Percentiles rank a stretch among this genome's conserved stretches.
Evolutionary conservation across 2,888 invertebrate species (phyloP).

Genomic region (Rhagonycha lutea): DNA sequence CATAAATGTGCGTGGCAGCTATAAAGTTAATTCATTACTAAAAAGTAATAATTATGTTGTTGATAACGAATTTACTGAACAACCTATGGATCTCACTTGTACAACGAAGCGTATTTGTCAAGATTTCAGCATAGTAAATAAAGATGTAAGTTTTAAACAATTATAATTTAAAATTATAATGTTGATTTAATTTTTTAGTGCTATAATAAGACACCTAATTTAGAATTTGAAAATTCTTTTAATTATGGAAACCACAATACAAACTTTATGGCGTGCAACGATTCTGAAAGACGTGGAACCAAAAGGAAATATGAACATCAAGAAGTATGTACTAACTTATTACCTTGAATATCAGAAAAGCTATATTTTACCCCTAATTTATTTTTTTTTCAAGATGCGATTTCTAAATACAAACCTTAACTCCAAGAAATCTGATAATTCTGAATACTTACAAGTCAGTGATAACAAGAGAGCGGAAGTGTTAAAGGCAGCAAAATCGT

Average conservation of each 20-base stretch:
- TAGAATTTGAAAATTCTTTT: not conserved
- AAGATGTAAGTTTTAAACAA: not conserved
- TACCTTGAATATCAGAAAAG: too few relatives aligned
- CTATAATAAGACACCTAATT: not conserved
- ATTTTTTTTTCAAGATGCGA: not conserved
- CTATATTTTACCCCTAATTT: not conserved
- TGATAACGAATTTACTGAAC: slow-evolving; percentile 6
- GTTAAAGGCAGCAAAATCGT: slow-evolving; percentile 53
- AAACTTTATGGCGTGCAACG: not conserved
- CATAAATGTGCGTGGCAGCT: not conserved
- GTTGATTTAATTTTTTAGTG: not conserved
- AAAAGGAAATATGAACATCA: not conserved
- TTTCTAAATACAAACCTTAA: not conserved
- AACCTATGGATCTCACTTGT: slow-evolving; percentile 34
- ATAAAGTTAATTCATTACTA: not conserved
- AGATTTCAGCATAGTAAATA: not conserved
- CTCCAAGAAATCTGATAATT: not conserved
- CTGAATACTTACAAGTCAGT: not conserved
- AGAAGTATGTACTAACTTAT: not conserved
- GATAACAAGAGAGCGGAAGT: slow-evolving; percentile 45
- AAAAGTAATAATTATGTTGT: not conserved
- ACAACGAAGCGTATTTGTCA: slow-evolving; percentile 7
- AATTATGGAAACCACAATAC: not conserved
- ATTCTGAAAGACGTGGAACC: not conserved
- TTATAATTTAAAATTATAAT: not conserved